Base-by-base conservation (phyloP, 2,113 vertebrate species). In the Melanerpes aurifrons region DNA sequence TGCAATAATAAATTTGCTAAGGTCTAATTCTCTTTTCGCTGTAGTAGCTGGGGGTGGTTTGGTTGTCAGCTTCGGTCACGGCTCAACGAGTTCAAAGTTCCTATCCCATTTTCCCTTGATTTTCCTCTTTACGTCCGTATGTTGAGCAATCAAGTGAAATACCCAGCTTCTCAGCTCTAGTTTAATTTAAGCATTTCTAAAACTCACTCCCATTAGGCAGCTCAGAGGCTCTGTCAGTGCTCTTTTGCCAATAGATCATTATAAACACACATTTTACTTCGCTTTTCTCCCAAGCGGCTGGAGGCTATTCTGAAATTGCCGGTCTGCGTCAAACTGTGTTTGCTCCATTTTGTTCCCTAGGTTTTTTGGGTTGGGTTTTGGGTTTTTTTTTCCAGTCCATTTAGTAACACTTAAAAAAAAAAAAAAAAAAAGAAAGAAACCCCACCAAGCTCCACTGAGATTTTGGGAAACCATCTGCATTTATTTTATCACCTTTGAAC, bases 401-500 rank as follows among this genome's bases (percentile, higher is more conserved):
- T 95, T 92, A 89, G 92, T 91, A 84, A 58, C 77, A 74, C 61
- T 95, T 89, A 90, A 96, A 53, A 24, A 50, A 50, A 50, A 22
- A 50, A 10, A 48, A 48, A 15, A 45, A 45, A 45, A 15, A 15
- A 45, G 15, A 15, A 45, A 45, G 6, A 45, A 40, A 11, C 10
- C 9, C 40, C 40, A 40, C 40, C 40, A 40, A 7, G 66, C 70
- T 97, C 95, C 81, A 21, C 78, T 53, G 87, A 94, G 78, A 76
- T 92, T 97, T 87, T 78, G 82, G 88, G 93, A 98, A 97, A 95
- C 94, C 95, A 96, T 97, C 94, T 97, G 95, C 94, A 92, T 94
- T 92, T 86, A 95, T 97, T 97, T 96, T 97, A 96, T 96, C 95
- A 95, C 96, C 92, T 97, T 97, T 93, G 90, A 96, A 96, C 97